Conservation (phyloP, 2,113 vertebrate species). For the Strix aluco region DNA sequence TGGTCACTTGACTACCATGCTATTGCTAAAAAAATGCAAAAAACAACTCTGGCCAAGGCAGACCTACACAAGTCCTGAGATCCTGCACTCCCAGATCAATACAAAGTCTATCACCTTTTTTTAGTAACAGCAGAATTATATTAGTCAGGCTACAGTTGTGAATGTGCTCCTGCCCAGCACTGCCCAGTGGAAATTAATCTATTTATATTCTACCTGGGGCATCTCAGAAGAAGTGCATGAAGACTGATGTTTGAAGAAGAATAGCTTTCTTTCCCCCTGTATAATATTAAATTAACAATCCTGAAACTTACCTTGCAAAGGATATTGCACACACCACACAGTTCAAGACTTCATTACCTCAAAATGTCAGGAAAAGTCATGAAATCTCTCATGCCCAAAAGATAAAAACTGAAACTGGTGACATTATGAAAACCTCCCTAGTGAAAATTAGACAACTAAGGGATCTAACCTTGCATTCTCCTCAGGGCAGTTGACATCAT, state of each 20-base stretch:
- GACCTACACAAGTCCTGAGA: neutral
- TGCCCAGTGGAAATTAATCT: neutral
- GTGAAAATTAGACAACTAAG: constrained; percentile 5
- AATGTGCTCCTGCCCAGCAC: neutral
- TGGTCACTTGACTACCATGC: neutral
- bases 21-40: neutral
- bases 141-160: neutral
- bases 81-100: neutral
- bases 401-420: neutral
- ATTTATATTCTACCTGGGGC: neutral
- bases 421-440: neutral
- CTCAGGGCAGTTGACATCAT: neutral
- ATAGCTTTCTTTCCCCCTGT: neutral
- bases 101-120: neutral
- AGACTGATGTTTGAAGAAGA: neutral
- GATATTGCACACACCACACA: neutral
- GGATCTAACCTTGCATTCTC: constrained; percentile 1
- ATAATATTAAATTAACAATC: neutral
- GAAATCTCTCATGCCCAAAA: constrained; percentile 13
- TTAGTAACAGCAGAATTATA: neutral
- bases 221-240: neutral
- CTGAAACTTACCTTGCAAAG: constrained; percentile 10
- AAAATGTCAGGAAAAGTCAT: constrained; percentile 37
- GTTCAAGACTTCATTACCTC: neutral
- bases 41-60: neutral